Evolutionary conservation across 2,113 vertebrate genomes (phyloP).

Genomic region (Sula dactylatra): DNA sequence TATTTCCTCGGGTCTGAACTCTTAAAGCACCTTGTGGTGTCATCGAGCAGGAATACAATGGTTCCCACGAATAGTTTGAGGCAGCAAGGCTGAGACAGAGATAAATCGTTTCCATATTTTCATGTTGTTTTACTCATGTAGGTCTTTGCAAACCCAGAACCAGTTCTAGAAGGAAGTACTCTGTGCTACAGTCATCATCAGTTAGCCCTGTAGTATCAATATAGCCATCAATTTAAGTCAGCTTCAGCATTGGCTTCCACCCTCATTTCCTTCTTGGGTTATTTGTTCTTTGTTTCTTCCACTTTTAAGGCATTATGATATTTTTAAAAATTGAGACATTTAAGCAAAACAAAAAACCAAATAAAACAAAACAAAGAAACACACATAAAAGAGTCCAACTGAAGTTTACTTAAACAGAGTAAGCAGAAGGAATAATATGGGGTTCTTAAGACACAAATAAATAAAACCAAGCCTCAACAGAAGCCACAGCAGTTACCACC

Average conservation of each 20-base stretch:
- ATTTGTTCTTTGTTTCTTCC: background rate
- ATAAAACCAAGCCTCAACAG: background rate
- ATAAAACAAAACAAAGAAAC: background rate
- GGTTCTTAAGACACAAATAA: background rate
- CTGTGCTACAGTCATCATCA: background rate
- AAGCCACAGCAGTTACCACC: background rate
- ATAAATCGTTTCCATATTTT: background rate
- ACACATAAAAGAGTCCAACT: background rate
- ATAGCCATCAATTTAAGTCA: background rate
- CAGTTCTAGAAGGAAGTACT: background rate
- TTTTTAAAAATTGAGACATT: background rate
- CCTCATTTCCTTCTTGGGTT: background rate
- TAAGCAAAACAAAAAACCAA: background rate
- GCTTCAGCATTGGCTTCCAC: background rate
- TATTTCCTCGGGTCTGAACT: background rate
- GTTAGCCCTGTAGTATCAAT: too few relatives aligned
- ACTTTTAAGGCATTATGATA: background rate
- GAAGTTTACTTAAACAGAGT: background rate
- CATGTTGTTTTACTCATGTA: accelerated
- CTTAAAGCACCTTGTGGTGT: background rate
- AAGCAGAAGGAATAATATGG: background rate
- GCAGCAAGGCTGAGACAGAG: background rate
- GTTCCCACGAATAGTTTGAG: background rate
- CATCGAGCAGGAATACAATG: background rate
- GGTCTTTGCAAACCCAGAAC: background rate